Base-by-base conservation (phyloP, 1,140 invertebrate species). In the Pseudomyrmex sp. region DNA sequence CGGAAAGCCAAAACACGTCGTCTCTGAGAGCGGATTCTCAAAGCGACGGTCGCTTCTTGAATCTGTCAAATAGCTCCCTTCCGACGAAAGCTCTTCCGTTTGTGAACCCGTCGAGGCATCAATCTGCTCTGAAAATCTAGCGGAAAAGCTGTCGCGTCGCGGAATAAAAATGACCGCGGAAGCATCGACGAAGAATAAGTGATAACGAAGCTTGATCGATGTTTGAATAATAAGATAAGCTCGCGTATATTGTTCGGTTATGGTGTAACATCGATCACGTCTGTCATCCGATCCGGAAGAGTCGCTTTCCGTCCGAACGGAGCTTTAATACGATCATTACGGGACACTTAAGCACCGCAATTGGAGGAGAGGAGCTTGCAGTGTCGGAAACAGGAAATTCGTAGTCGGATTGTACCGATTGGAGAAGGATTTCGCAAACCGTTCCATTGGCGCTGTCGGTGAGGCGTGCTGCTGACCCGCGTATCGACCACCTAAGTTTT, bases 401-500 rank as follows among this genome's bases (percentile, higher is more conserved):
- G 86, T 85, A 90, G 80, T 35, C 77, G 85, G 83, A 90, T 91
- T 89, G 88, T 84, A 91, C 90, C 79, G 75, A 61, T 62, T 84
- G 26, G 85, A 70, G 66, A 23, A 87, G 88, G 89, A 92, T 91
- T 91, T 91, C 90, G 89, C 86, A 90, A 91, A 91, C 91, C 88
- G 70, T 72, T 90, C 89, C 88, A 92, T 92, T 90, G 91, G 90
- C 79, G 88, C 85, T 89, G 88, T 90, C 88, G 90, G 91, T 92
- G 90, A 91, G 91, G 87, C 91, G 91, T 90, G 89, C 88, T 87
- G 89, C 91, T 92, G 91, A 92, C 92, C 91, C 89, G 83, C 86
- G 88, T 91, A 92, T 91, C 89, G 91, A 92, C 91, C 91, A 91
- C 87, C 87, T 83, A 80, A 56, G 52, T 74, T 35, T 35, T 79